A percentile compares a stretch with the other conserved stretches of the same genome.
phyloP scores from a whole-genome alignment of 2,797 vertebrate genomes.

The Leucoraja ocellata region DNA sequence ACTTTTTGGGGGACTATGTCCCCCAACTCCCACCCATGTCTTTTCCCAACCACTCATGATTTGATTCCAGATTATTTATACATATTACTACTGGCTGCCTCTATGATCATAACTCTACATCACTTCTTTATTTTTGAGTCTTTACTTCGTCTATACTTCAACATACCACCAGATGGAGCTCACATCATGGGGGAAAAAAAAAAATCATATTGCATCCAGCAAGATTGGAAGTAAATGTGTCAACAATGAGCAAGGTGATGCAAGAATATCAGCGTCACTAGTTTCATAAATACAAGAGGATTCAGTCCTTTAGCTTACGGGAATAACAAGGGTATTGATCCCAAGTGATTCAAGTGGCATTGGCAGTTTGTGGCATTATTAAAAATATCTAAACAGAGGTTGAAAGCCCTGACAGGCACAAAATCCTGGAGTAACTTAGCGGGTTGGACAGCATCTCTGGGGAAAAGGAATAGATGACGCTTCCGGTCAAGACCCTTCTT shows the following conservation, averaged over 20 bases:
- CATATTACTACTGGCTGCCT: too few relatives aligned
- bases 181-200: neutral
- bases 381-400: neutral
- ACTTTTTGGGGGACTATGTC: too few relatives aligned
- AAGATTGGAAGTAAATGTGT: neutral
- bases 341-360: neutral
- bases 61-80: too few relatives aligned
- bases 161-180: conserved; percentile 5
- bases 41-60: too few relatives aligned
- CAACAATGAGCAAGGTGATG: neutral
- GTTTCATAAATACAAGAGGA: too few relatives aligned
- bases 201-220: too few relatives aligned
- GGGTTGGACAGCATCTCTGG: too few relatives aligned
- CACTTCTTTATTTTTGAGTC: neutral
- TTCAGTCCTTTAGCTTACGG: neutral
- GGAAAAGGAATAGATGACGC: too few relatives aligned
- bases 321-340: neutral
- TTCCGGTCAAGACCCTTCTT: too few relatives aligned
- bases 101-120: too few relatives aligned
- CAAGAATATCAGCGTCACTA: neutral
- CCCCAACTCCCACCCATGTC: too few relatives aligned
- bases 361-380: neutral
- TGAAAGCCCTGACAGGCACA: neutral
- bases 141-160: neutral
- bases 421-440: too few relatives aligned